Evolutionary conservation across 2,113 vertebrate genomes (phyloP), one percentile per base, ranked within the genome.

Genomic region (Ptychochromis oligacanthus): DNA sequence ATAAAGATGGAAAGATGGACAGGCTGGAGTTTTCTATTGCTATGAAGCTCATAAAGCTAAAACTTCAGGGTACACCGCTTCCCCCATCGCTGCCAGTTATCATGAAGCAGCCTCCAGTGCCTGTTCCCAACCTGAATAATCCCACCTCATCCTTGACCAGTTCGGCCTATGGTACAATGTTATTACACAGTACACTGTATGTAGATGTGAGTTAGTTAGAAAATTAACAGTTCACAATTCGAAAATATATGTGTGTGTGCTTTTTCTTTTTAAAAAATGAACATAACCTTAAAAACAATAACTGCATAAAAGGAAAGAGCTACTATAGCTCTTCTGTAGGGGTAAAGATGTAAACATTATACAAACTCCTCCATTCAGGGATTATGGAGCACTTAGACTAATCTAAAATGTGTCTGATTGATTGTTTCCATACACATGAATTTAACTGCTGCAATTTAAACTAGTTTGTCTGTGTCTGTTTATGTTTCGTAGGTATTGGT

Each of bases 1-100:
- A 97, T 95, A 99, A 97, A 85, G 98, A 99, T 89, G 98, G 98
- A 28, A 99, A 96, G 93, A 99, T 99, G 98, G 97, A 99, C 92
- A 96, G 97, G 28, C 93, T 97, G 56, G 98, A 99, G 91, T 99
- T 99, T 92, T 99, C 98, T 81, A 98, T 99, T 74, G 98, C 98
- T 40, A 99, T 99, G 98, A 99, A 99, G 86, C 97, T 99, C 77
- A 97, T 99, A 90, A 99, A 99, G 86, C 94, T 99, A 22, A 99
- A 96, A 87, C 94, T 99, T 34, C 98, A 97, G 93, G 98, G 98
- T 24, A 97, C 98, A 15, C 86, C 83, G 6, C 94, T 99, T 88
- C 98, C 98, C 1, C 57, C 95, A 0, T 90, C 96, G 57, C 96
- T 99, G 80, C 98, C 98, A 79, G 95, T 97, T 81, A 92, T 99